Conservation (phyloP, 2,888 invertebrate species). For the Xestia xanthographa region DNA sequence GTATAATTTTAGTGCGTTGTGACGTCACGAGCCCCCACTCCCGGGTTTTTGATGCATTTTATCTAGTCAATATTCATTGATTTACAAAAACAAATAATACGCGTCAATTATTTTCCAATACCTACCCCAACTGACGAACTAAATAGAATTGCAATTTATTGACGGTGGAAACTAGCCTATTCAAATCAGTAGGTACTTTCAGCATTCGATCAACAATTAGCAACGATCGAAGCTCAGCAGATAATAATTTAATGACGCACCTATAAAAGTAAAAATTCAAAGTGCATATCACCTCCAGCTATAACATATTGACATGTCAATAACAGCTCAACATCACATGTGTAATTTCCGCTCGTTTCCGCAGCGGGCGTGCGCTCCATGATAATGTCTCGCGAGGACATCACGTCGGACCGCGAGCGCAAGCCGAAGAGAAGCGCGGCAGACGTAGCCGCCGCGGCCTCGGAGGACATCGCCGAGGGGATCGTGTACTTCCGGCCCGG, state of each 20-base stretch:
- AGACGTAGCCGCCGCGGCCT: slow-evolving; percentile 51
- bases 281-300: neutral
- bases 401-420: slow-evolving; percentile 77
- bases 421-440: slow-evolving; percentile 65
- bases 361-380: slow-evolving; percentile 82
- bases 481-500: slow-evolving; percentile 91
- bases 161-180: too few relatives aligned
- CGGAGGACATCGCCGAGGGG: slow-evolving; percentile 78
- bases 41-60: too few relatives aligned
- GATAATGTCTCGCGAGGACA: slow-evolving; percentile 80
- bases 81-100: too few relatives aligned
- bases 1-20: too few relatives aligned
- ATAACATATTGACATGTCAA: slow-evolving; percentile 9
- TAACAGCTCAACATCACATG: slow-evolving; percentile 13
- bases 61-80: too few relatives aligned
- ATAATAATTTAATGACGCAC: neutral
- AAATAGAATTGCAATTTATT: too few relatives aligned
- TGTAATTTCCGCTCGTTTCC: slow-evolving; percentile 10
- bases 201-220: too few relatives aligned
- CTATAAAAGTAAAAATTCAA: neutral
- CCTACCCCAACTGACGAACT: too few relatives aligned
- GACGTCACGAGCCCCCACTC: too few relatives aligned
- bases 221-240: too few relatives aligned
- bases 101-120: too few relatives aligned
- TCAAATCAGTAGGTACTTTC: neutral